These are phyloP conservation scores for Apodemus agrarius DNA, from an alignment of 2,797 vertebrate species.

Conservation along the genomic window DNA sequence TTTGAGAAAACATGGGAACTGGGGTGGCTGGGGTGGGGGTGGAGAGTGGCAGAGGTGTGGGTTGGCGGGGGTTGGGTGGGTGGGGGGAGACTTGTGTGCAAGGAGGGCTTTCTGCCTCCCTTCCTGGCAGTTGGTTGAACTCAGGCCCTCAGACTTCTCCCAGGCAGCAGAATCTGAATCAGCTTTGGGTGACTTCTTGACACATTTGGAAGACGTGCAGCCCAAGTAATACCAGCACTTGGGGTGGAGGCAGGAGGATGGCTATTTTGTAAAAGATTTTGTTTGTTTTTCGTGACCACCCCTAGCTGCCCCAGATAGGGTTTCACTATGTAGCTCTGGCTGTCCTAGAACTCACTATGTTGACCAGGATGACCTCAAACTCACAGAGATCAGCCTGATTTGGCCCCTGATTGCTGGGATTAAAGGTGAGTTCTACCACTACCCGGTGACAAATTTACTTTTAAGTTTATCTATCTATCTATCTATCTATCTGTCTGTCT, in stretches of 20 bases:
- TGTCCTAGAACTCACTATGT: not conserved
- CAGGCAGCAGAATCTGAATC: not conserved
- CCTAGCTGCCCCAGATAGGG: not conserved
- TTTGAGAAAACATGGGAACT: not conserved
- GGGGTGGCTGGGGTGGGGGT: rapidly evolving
- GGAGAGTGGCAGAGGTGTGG: no score
- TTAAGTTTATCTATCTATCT: not conserved
- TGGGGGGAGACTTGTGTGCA: not conserved
- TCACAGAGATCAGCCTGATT: not conserved
- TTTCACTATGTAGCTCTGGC: not conserved
- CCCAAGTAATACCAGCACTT: not conserved
- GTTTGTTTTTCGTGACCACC: not conserved
- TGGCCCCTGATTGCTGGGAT: not conserved
- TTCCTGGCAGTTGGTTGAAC: not conserved
- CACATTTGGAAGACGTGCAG: not conserved
- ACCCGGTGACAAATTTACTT: not conserved
- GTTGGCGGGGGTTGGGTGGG: no score
- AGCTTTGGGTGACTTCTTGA: not conserved
- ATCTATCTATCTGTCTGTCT: no score
- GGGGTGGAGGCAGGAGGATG: not conserved
- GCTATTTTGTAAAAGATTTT: not conserved
- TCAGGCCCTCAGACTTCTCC: not conserved
- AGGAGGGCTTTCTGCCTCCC: not conserved
- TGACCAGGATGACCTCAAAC: not conserved
- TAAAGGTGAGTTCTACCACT: not conserved